Evolutionary conservation across 2,113 vertebrate species (phyloP), one percentile per base, ranked within the genome.

Genomic region (Ictidomys tridecemlineatus): DNA sequence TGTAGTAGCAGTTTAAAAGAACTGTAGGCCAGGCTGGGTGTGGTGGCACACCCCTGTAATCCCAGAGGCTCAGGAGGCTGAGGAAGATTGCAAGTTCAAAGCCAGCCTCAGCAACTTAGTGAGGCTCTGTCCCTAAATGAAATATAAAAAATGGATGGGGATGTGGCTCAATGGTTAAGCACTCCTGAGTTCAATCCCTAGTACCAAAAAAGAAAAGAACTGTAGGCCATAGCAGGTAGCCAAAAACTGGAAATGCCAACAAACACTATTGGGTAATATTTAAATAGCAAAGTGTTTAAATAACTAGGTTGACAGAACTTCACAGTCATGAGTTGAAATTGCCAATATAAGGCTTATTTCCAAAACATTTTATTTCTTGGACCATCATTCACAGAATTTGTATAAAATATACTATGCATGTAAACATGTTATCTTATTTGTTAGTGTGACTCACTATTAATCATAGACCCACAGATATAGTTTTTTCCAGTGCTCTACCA

Each of bases 1-100:
- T 93, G 74, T 69, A 83, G 28, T 72, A 17, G 34, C 76, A 96
- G 77, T 93, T 83, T 56, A 70, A 76, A 89, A 95, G 58, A 86
- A 39, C 61, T 88, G 16, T 53, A 95, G 85, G 51, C 56, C 65
- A 65, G 56, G 56, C 56, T 24, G 20, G 56, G 18, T 56, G 56
- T 6, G 6, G 56, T 56, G 56, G 20, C 7, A 17, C 56, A 58
- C 56, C 56, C 20, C 20, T 58, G 20, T 58, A 58, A 58, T 58
- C 56, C 7, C 7, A 58, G 56, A 24, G 56, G 56, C 20, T 58
- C 56, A 58, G 56, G 56, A 58, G 56, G 56, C 56, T 58, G 56
- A 58, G 20, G 56, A 58, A 20, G 56, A 58, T 20, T 22, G 20
- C 20, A 22, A 58, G 20, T 58, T 58, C 56, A 24, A 58, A 58